Evolutionary conservation across 2,797 vertebrate species (phyloP).

Genomic region (Scolopax bukidnonensis): DNA sequence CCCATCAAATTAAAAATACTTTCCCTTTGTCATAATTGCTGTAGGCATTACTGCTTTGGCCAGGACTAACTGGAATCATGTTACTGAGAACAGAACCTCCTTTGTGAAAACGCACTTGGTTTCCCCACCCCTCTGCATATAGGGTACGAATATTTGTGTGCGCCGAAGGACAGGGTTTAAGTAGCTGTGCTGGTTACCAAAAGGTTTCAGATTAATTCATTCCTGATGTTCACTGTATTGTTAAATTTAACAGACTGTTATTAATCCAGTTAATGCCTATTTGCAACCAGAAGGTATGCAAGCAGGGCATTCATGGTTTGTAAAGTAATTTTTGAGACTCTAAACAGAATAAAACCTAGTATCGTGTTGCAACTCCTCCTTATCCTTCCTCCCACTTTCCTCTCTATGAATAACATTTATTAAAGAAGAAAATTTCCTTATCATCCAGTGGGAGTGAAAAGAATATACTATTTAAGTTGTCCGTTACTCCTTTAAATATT

Average conservation of each 20-base stretch:
- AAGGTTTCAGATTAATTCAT: conserved; percentile 43
- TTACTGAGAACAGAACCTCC: conserved; percentile 68
- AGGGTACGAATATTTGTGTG: neutral
- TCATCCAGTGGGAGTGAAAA: neutral
- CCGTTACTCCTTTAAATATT: neutral
- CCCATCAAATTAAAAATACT: conserved; percentile 31
- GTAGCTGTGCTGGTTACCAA: conserved; percentile 38
- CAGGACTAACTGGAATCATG: conserved; percentile 44
- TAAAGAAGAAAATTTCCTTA: neutral
- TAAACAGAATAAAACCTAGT: neutral
- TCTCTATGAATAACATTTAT: neutral
- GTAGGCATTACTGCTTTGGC: conserved; percentile 47
- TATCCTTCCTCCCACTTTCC: neutral
- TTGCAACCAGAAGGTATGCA: neutral
- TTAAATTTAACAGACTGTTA: conserved; percentile 51
- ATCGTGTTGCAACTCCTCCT: neutral
- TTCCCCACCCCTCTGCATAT: conserved; percentile 43
- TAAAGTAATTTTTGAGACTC: neutral
- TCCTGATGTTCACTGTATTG: conserved; percentile 55
- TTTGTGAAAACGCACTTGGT: neutral
- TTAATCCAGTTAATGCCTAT: conserved; percentile 17
- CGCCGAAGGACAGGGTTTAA: neutral
- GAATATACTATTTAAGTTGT: neutral
- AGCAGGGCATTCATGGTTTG: neutral
- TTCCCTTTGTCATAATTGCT: conserved; percentile 33